phyloP scores from a whole-genome alignment of 2,797 vertebrate genomes.

The Hydrophis major region DNA sequence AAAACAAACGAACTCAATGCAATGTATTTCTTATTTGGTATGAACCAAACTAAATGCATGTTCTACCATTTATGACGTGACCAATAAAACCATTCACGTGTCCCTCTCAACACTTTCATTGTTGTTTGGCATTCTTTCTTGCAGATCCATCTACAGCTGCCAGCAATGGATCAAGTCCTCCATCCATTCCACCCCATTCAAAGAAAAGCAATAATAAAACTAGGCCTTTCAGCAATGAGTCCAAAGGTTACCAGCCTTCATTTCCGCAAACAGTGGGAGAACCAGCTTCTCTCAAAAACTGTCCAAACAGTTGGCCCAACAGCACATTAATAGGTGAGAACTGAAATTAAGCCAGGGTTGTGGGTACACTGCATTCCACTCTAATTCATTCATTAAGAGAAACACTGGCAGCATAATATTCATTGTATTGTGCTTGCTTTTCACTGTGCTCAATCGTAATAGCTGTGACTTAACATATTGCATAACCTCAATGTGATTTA shows the following conservation, averaged over 20 bases:
- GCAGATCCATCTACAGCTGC: not conserved
- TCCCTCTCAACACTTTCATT: not conserved
- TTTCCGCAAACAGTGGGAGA: not conserved
- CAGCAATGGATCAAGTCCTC: conserved; percentile 15
- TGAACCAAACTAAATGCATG: not conserved
- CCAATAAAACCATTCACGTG: not conserved
- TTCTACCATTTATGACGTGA: not conserved
- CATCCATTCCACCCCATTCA: not conserved
- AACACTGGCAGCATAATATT: too few relatives aligned
- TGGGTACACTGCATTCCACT: not conserved
- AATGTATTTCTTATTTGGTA: not conserved
- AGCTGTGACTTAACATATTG: not conserved
- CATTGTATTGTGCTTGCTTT: not conserved
- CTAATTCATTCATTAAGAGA: not conserved
- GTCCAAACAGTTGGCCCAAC: not conserved
- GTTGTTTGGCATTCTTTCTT: not conserved
- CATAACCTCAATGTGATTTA: not conserved
- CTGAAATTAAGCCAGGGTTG: not conserved
- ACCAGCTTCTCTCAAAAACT: not conserved
- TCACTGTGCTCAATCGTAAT: not conserved
- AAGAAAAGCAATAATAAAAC: conserved; percentile 3
- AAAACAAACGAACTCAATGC: not conserved
- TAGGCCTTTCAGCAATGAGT: not conserved
- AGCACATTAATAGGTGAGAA: conserved; percentile 41
- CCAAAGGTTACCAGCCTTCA: not conserved